These are phyloP conservation scores for Mormyrus hasselquistii DNA, from an alignment of 2,797 vertebrate genomes.

Conservation along the genomic window DNA sequence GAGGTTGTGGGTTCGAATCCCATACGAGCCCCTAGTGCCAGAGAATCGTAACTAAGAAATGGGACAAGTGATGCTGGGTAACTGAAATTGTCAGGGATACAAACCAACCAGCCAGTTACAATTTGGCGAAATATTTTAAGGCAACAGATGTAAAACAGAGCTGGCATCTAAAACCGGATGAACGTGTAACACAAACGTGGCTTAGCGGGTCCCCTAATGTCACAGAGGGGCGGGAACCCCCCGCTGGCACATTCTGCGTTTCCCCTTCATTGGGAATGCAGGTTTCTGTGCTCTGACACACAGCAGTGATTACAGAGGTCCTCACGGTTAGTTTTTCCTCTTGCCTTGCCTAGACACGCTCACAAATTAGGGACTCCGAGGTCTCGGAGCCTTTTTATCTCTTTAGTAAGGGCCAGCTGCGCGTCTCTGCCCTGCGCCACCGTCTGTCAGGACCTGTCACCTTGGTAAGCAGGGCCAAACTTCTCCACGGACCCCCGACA, in stretches of 20 bases:
- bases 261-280: not conserved
- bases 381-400: conserved; percentile 46
- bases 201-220: not conserved
- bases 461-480: not conserved
- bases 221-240: not conserved
- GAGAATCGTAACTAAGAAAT: not conserved
- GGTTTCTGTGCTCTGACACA: not conserved
- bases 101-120: not conserved
- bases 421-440: conserved; percentile 33
- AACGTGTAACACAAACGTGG: not conserved
- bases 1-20: not conserved
- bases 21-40: not conserved
- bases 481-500: not conserved
- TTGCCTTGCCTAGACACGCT: conserved; percentile 26
- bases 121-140: not conserved
- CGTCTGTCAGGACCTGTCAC: conserved; percentile 7
- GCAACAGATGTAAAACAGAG: not conserved
- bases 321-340: conserved; percentile 13
- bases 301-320: not conserved
- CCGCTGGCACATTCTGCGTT: not conserved
- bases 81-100: not conserved
- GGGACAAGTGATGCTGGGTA: not conserved
- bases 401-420: conserved; percentile 44
- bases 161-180: not conserved
- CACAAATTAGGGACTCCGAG: conserved; percentile 39